Evolutionary conservation across 2,113 vertebrate species (phyloP).

Genomic region (Lanius collurio): DNA sequence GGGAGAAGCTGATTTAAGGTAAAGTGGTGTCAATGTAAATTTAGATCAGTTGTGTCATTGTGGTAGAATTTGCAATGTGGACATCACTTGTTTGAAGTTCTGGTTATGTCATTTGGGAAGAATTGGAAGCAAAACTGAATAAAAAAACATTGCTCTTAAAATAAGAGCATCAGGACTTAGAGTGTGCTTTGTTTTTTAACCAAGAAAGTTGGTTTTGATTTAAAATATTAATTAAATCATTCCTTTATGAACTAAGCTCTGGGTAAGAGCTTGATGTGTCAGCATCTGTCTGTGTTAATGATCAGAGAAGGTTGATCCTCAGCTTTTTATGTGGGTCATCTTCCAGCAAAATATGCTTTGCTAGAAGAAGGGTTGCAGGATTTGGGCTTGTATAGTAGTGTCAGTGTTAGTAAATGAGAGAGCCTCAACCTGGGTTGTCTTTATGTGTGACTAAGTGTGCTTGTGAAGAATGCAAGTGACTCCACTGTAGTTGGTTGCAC

Average conservation of each 20-base stretch:
- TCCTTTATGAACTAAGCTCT: background rate
- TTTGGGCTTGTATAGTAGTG: background rate
- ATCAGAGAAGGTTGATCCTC: background rate
- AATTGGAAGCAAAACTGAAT: background rate
- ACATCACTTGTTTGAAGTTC: background rate
- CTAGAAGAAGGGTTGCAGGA: background rate
- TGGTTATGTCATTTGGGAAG: conserved; percentile 12
- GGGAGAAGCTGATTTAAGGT: background rate
- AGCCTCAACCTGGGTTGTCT: background rate
- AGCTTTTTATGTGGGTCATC: conserved; percentile 8
- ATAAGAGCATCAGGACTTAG: background rate
- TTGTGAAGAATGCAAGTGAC: background rate
- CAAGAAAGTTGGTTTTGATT: background rate
- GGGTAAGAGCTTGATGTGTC: conserved; percentile 19
- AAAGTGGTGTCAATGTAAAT: background rate
- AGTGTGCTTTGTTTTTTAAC: background rate
- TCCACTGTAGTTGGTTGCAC: background rate
- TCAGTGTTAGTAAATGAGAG: background rate
- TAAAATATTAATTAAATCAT: conserved; percentile 24
- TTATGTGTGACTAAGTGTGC: background rate
- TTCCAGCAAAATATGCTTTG: background rate
- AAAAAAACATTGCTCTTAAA: background rate
- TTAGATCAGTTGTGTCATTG: background rate
- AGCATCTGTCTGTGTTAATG: background rate
- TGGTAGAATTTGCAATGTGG: background rate